A percentile compares a stretch with the other conserved stretches of the same genome.
Conservation (phyloP, 2,888 invertebrate species). For the Lasiommata megera region DNA sequence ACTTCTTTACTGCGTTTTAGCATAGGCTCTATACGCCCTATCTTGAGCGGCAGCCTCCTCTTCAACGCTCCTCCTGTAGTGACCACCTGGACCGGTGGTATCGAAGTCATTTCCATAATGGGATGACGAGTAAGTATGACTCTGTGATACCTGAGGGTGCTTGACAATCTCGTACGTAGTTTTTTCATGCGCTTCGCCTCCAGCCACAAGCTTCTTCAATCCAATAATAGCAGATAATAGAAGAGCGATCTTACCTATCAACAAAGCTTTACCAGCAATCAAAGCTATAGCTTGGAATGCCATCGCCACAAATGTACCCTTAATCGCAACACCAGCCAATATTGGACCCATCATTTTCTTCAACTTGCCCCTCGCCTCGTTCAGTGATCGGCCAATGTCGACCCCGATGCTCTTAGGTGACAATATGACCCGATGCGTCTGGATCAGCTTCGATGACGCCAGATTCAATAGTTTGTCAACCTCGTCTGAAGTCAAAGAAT, state of each 20-base stretch:
- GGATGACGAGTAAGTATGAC: conserved; percentile 87
- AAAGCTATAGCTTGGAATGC: conserved; percentile 88
- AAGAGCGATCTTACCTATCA: conserved; percentile 92
- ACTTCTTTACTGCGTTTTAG: conserved; percentile 55
- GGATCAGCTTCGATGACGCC: conserved; percentile 80
- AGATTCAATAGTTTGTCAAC: conserved; percentile 81
- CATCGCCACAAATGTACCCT: conserved; percentile 87
- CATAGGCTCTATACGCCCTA: conserved; percentile 82
- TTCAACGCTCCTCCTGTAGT: conserved; percentile 81
- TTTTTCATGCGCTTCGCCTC: conserved; percentile 86
- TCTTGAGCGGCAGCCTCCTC: conserved; percentile 84
- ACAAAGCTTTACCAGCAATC: conserved; percentile 89
- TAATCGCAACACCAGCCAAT: conserved; percentile 85
- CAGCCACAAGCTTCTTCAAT: conserved; percentile 87
- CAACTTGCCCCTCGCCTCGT: conserved; percentile 82
- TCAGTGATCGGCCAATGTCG: conserved; percentile 70
- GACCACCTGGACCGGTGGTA: conserved; percentile 80
- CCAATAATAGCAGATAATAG: conserved; percentile 90
- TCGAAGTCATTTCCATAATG: conserved; percentile 84
- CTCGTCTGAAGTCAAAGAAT: conserved; percentile 81
- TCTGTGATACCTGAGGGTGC: conserved; percentile 90
- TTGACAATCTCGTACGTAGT: conserved; percentile 93
- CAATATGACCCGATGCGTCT: conserved; percentile 82
- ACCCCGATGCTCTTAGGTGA: conserved; percentile 64
- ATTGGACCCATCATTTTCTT: conserved; percentile 85